Conservation (phyloP, 2,888 invertebrate species). For the Anagyrus pseudococci region DNA sequence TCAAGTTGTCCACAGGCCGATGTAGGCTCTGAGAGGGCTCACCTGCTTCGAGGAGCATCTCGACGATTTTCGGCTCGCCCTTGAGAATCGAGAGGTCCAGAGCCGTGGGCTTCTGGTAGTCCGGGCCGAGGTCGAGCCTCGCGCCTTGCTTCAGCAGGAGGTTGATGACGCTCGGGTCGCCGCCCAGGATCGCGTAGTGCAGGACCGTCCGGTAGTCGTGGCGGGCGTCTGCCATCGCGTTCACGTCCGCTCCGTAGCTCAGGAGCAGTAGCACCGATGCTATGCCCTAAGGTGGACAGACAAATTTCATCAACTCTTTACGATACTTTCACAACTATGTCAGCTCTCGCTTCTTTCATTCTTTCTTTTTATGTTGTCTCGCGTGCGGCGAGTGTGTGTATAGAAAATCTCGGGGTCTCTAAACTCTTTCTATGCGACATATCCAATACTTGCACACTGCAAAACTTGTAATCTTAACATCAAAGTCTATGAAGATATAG, state of each 20-base stretch:
- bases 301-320: no score
- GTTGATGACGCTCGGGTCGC: constrained; percentile 74
- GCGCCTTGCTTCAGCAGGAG: constrained; percentile 85
- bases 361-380: no score
- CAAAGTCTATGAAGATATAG: no score
- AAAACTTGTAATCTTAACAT: no score
- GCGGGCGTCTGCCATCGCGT: constrained; percentile 83
- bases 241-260: constrained; percentile 84
- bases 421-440: no score
- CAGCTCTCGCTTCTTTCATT: no score
- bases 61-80: constrained; percentile 77
- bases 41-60: constrained; percentile 75
- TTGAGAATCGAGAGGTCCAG: constrained; percentile 85
- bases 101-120: constrained; percentile 77
- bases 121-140: constrained; percentile 69
- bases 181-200: constrained; percentile 87
- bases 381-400: no score
- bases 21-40: constrained; percentile 24
- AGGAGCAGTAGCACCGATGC: constrained; percentile 78
- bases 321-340: no score
- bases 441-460: no score
- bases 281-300: constrained; percentile 69
- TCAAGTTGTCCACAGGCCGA: neutral
- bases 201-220: constrained; percentile 88
- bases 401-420: no score